Percentiles rank a stretch among this genome's conserved stretches.
Evolutionary conservation across 2,113 vertebrate genomes (phyloP).

Genomic region (Emydocephalus ijimae): DNA sequence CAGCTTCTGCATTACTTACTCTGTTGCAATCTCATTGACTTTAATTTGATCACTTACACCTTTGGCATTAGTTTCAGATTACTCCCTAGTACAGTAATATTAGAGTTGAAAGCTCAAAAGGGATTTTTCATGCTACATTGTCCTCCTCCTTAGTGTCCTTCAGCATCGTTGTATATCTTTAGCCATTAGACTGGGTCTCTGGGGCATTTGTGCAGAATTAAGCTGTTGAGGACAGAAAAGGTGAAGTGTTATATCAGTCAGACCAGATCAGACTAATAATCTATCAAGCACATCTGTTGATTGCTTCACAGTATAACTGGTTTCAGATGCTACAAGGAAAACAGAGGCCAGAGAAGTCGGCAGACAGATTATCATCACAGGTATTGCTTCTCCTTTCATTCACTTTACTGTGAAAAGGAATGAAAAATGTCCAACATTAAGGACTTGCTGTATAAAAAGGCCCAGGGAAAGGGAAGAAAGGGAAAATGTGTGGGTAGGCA

Average conservation of each 20-base stretch:
- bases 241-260: not conserved
- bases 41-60: not conserved
- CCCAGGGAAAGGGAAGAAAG: not conserved
- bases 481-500: not conserved
- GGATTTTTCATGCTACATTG: not conserved
- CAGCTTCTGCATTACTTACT: not conserved
- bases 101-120: not conserved
- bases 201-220: not conserved
- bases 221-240: not conserved
- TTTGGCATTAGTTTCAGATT: not conserved
- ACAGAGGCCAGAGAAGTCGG: not conserved
- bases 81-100: not conserved
- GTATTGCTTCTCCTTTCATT: not conserved
- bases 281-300: not conserved
- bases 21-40: not conserved
- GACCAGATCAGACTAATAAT: not conserved
- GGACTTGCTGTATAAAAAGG: not conserved
- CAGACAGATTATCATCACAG: not conserved
- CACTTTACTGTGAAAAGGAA: not conserved
- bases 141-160: not conserved
- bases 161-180: not conserved
- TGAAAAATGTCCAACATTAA: not conserved
- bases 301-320: not conserved
- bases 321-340: not conserved
- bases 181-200: not conserved